Conservation (phyloP, 2,797 vertebrate genomes). For the Poeciliopsis presidionis region DNA sequence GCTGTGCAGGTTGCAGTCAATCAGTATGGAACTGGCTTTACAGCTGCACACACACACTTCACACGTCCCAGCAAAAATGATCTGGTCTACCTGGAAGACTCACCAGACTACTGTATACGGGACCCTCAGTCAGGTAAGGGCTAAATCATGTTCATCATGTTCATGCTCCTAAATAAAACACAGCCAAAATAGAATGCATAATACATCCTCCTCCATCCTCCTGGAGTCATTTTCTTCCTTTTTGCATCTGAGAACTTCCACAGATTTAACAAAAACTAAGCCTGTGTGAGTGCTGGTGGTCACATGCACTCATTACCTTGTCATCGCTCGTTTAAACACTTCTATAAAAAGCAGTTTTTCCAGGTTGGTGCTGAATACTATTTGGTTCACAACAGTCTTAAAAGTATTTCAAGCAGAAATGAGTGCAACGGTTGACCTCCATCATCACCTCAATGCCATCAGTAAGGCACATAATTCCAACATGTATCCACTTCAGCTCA, state of each 20-base stretch:
- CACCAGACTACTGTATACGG: slow-evolving; percentile 94
- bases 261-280: not conserved
- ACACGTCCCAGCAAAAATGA: slow-evolving; percentile 93
- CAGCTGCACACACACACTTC: slow-evolving; percentile 86
- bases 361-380: too few species aligned
- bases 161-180: not conserved
- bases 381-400: too few species aligned
- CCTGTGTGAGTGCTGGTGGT: too few species aligned
- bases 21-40: slow-evolving; percentile 94
- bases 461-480: too few species aligned
- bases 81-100: slow-evolving; percentile 95
- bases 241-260: not conserved
- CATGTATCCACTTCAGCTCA: too few species aligned
- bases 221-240: not conserved
- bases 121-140: slow-evolving; percentile 90
- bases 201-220: not conserved
- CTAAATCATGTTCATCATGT: not conserved
- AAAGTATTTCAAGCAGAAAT: too few species aligned
- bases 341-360: too few species aligned
- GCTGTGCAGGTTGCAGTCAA: slow-evolving; percentile 95
- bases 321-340: too few species aligned
- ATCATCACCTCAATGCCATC: too few species aligned
- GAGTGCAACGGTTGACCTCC: too few species aligned
- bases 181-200: not conserved
- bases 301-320: too few species aligned